Percentiles rank a stretch among this genome's conserved stretches.
Conservation (phyloP, 2,113 vertebrate genomes). For the Procapra przewalskii region DNA sequence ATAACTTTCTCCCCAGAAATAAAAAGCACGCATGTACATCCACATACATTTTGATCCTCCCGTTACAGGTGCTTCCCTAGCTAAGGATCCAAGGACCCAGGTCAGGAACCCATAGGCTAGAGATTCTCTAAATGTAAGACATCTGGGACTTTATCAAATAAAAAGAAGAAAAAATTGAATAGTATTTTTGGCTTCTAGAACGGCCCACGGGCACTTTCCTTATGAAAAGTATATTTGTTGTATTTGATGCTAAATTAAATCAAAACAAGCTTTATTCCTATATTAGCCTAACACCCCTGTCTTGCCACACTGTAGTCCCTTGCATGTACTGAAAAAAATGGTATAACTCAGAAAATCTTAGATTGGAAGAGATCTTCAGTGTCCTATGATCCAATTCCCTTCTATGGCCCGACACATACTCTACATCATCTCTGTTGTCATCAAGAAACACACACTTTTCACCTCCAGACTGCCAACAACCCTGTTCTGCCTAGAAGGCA, state of each 20-base stretch:
- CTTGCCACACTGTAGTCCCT: neutral
- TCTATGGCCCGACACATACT: rapidly evolving
- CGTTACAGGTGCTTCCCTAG: neutral
- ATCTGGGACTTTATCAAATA: neutral
- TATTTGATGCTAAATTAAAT: slow-evolving; percentile 10
- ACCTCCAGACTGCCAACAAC: neutral
- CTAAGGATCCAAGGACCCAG: neutral
- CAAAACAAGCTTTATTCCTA: neutral
- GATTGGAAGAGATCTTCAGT: neutral
- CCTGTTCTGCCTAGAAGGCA: neutral
- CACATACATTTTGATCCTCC: neutral
- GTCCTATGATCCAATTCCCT: neutral
- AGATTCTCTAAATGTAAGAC: neutral
- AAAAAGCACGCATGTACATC: neutral
- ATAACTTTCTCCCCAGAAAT: neutral
- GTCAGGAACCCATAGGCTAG: neutral
- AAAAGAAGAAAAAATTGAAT: neutral
- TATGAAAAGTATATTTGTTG: neutral
- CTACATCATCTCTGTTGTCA: neutral
- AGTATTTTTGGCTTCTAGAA: neutral
- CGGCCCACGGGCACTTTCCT: neutral
- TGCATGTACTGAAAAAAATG: neutral
- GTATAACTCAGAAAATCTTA: neutral
- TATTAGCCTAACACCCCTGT: neutral
- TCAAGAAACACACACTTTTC: neutral